A percentile compares a stretch with the other conserved stretches of the same genome.
Evolutionary conservation across 2,113 vertebrate genomes (phyloP).

Genomic region (Pseudorasbora parva): DNA sequence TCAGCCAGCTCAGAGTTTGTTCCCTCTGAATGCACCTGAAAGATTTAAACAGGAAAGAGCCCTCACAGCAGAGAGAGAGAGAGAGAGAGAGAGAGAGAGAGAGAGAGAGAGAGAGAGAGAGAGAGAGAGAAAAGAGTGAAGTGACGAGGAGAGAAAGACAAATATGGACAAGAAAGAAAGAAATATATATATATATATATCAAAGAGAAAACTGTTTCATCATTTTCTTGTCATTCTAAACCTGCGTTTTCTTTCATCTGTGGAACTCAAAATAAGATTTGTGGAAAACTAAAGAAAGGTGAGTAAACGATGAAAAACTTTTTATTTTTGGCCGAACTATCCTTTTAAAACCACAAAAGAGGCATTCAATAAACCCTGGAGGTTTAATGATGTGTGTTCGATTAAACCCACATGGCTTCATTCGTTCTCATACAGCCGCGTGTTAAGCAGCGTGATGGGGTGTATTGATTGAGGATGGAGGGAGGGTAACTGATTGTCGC

Average conservation of each 20-base stretch:
- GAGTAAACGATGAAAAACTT: background rate
- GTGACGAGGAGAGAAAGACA: background rate
- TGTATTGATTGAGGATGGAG: background rate
- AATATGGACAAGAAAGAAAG: constrained; percentile 4
- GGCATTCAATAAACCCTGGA: background rate
- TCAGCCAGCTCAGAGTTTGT: background rate
- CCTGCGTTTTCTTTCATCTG: background rate
- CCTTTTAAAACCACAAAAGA: constrained; percentile 4
- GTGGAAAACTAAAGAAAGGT: background rate
- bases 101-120: background rate
- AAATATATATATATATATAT: background rate
- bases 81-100: background rate
- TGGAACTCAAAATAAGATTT: background rate
- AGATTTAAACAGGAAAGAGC: background rate
- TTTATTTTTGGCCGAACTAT: background rate
- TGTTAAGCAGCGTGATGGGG: background rate
- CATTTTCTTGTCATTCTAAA: background rate
- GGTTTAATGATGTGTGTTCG: constrained; percentile 6
- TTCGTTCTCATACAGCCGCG: background rate
- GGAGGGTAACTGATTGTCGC: constrained; percentile 5
- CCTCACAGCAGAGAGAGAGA: background rate
- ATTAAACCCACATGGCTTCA: background rate
- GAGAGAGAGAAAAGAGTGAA: background rate
- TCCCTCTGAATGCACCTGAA: constrained; percentile 2
- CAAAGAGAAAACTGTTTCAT: background rate